Evolutionary conservation across 2,888 invertebrate species (phyloP).

Genomic region (Cheiracanthium punctorium): DNA sequence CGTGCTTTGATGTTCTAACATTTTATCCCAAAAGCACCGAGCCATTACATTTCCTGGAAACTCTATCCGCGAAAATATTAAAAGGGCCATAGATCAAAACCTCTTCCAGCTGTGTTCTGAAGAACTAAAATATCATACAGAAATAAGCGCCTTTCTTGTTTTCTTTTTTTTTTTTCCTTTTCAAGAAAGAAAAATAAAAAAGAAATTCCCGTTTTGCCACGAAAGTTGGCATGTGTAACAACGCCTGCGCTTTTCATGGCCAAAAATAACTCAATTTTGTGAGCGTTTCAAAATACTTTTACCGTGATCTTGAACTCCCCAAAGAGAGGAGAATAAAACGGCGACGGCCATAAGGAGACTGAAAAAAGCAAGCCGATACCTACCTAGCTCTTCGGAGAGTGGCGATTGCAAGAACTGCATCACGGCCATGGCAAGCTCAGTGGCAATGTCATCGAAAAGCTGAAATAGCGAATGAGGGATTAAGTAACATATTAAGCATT

Average conservation of each 20-base stretch:
- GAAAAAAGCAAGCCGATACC: constrained; percentile 12
- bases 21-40: no score
- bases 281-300: background rate
- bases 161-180: no score
- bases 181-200: background rate
- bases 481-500: no score
- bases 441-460: constrained; percentile 96
- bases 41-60: no score
- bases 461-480: constrained; percentile 76
- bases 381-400: constrained; percentile 84
- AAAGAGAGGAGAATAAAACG: no score
- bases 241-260: background rate
- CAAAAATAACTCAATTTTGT: background rate
- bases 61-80: no score
- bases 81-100: background rate
- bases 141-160: no score
- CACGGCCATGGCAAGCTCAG: constrained; percentile 92
- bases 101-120: background rate
- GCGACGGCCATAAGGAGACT: background rate
- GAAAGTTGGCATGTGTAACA: background rate
- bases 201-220: background rate
- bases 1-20: no score
- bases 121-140: background rate
- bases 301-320: background rate
- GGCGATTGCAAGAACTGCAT: constrained; percentile 88